Percentiles rank a stretch among this genome's conserved stretches.
These are phyloP conservation scores for Drosophila funebris DNA, from an alignment of 1,140 invertebrate genomes.

Conservation along the genomic window DNA sequence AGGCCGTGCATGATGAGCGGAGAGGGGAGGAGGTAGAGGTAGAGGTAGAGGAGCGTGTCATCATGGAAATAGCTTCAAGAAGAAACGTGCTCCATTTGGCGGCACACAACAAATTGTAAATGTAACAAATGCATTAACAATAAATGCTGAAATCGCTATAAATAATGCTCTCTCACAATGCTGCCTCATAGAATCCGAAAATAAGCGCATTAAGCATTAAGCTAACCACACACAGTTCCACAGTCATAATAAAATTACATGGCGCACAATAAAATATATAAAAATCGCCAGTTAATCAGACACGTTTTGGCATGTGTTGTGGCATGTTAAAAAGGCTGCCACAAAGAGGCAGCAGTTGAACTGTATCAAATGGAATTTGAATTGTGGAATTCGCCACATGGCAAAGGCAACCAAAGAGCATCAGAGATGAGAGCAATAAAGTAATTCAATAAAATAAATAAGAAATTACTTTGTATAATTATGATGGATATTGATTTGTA, in stretches of 20 bases:
- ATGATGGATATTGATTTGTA: too few relatives aligned
- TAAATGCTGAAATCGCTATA: neutral
- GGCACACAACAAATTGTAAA: conserved; percentile 25
- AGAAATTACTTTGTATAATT: too few relatives aligned
- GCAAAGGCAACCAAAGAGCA: neutral
- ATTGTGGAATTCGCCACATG: neutral
- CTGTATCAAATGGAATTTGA: neutral
- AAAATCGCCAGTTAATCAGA: conserved; percentile 45
- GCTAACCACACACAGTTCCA: conserved; percentile 14
- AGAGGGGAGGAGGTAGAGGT: too few relatives aligned
- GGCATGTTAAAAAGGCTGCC: conserved; percentile 18
- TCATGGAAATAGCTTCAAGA: neutral
- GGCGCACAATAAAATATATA: conserved; percentile 39
- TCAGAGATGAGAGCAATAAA: neutral
- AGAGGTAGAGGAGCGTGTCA: neutral
- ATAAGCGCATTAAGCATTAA: conserved; percentile 27
- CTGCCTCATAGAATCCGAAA: conserved; percentile 22
- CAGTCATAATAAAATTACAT: conserved; percentile 59
- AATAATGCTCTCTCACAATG: neutral
- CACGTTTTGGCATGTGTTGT: conserved; percentile 48
- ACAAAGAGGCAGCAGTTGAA: neutral
- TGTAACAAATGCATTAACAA: conserved; percentile 34
- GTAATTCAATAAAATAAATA: neutral
- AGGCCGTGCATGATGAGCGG: conserved; percentile 31
- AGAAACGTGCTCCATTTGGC: conserved; percentile 49